Conservation (phyloP, 2,888 invertebrate genomes). For the Apoderus coryli region DNA sequence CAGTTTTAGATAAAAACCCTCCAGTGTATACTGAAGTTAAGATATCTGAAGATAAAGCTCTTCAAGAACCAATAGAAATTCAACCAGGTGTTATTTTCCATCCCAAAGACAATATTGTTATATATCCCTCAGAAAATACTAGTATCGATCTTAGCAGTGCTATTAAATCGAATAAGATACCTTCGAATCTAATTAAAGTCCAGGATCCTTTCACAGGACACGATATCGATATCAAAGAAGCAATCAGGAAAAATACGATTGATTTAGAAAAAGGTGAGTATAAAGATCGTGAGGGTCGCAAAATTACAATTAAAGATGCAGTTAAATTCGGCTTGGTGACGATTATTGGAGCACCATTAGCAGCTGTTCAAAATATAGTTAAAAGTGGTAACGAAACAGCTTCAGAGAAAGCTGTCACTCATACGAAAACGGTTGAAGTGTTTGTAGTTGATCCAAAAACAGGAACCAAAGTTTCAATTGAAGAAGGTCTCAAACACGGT, state of each 20-base stretch:
- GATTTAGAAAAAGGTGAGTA: conserved; percentile 57
- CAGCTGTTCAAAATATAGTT: conserved; percentile 53
- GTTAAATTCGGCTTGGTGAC: conserved; percentile 62
- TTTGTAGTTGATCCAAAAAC: conserved; percentile 54
- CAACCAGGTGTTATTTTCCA: conserved; percentile 62
- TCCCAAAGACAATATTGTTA: conserved; percentile 58
- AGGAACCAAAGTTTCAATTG: conserved; percentile 48
- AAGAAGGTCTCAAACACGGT: conserved; percentile 63
- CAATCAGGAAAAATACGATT: conserved; percentile 59
- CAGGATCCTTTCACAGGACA: conserved; percentile 54
- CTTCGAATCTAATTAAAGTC: conserved; percentile 51
- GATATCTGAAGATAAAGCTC: conserved; percentile 31
- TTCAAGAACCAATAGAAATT: conserved; percentile 55
- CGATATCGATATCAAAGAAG: conserved; percentile 55
- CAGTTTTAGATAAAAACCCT: conserved; percentile 34
- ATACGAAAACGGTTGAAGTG: conserved; percentile 40
- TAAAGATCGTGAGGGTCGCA: conserved; percentile 47
- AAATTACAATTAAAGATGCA: conserved; percentile 56
- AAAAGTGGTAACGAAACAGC: conserved; percentile 50
- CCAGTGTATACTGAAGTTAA: conserved; percentile 37
- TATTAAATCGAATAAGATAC: conserved; percentile 58
- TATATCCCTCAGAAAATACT: conserved; percentile 54
- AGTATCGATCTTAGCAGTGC: conserved; percentile 62
- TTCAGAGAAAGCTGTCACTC: too few species aligned
- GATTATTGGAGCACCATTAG: conserved; percentile 60